Conservation (phyloP, 2,113 vertebrate species). For the Callorhinus ursinus region DNA sequence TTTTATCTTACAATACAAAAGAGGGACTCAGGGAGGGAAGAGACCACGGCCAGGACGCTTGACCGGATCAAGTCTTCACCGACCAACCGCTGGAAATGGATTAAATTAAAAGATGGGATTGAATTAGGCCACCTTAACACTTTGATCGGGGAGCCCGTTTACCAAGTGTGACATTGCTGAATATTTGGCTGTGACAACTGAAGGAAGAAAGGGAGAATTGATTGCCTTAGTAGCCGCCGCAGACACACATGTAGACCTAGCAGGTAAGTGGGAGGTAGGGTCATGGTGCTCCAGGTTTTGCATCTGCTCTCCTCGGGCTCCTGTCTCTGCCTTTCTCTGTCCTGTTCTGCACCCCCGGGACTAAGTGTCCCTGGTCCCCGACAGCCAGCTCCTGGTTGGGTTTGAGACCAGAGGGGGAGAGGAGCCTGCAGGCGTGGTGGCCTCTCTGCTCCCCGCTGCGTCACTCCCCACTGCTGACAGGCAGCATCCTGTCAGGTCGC, state of each 20-base stretch:
- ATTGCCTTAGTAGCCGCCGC: background rate
- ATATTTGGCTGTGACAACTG: background rate
- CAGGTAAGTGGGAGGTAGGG: background rate
- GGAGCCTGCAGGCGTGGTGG: background rate
- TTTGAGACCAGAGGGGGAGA: background rate
- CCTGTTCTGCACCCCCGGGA: background rate
- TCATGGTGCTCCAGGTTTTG: too few species aligned
- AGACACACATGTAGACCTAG: accelerated
- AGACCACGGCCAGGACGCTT: background rate
- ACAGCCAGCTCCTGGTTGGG: background rate
- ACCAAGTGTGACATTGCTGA: background rate
- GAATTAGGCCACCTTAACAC: background rate
- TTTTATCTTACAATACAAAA: background rate
- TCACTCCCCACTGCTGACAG: background rate
- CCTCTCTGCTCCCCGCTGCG: background rate
- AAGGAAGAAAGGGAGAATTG: background rate
- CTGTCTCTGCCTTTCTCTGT: background rate
- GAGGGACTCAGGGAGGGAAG: background rate
- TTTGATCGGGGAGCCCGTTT: slow-evolving; percentile 3
- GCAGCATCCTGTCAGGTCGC: background rate
- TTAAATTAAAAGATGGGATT: slow-evolving; percentile 36
- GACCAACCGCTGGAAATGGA: background rate
- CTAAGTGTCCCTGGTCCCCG: background rate
- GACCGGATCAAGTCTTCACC: background rate
- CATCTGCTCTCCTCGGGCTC: background rate